Evolutionary conservation across 2,888 invertebrate species (phyloP).

Genomic region (Calameuta filiformis): DNA sequence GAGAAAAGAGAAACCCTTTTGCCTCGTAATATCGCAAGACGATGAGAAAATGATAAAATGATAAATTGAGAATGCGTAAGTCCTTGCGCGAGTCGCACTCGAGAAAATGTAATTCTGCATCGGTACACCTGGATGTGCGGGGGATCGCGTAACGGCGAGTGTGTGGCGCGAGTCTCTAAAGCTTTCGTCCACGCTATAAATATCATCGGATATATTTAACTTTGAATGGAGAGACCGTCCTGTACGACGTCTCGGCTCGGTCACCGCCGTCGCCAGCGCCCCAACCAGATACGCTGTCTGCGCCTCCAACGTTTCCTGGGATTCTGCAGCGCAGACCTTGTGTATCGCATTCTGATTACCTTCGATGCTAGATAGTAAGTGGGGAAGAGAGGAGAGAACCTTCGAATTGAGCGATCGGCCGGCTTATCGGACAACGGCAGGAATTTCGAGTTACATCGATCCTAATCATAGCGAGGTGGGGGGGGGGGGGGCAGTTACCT

Average conservation of each 20-base stretch:
- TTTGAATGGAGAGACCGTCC: constrained; percentile 53
- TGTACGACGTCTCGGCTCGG: not conserved
- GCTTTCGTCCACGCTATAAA: not conserved
- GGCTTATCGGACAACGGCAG: too few species aligned
- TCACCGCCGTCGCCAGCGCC: constrained; percentile 3
- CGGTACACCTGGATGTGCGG: not conserved
- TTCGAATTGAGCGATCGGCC: too few species aligned
- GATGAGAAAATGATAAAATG: too few species aligned
- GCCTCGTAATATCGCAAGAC: too few species aligned
- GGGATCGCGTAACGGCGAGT: not conserved
- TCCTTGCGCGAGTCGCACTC: not conserved
- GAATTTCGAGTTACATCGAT: too few species aligned
- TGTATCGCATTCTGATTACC: not conserved
- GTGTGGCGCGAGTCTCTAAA: not conserved
- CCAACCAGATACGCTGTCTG: constrained; percentile 41
- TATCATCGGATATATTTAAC: constrained; percentile 55
- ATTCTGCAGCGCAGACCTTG: not conserved
- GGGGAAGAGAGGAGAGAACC: not conserved
- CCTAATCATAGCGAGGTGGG: too few species aligned
- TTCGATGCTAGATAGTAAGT: not conserved
- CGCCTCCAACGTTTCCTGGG: not conserved
- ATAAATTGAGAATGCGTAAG: not conserved
- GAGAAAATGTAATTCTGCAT: not conserved
- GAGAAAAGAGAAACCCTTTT: too few species aligned
- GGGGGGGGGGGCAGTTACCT: too few species aligned